A percentile compares a stretch with the other conserved stretches of the same genome.
Conservation (phyloP, 2,113 vertebrate species). For the Podilymbus podiceps region DNA sequence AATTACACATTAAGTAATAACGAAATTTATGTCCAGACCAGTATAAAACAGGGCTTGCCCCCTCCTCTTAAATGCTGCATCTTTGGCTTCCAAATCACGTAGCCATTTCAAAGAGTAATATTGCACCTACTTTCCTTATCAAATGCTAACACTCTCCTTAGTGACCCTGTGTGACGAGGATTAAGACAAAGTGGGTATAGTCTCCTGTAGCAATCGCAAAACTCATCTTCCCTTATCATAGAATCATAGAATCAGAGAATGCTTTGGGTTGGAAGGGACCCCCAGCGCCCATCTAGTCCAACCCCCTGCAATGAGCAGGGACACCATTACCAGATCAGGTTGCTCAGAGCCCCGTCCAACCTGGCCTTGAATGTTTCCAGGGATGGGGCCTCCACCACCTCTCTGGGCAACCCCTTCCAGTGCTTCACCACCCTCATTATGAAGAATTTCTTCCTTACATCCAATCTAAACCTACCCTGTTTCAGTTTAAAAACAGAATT, state of each 20-base stretch:
- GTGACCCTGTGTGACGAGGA: not conserved
- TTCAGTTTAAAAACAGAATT: not conserved
- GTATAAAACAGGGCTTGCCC: not conserved
- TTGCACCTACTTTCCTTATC: not conserved
- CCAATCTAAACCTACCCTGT: no score
- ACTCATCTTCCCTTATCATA: not conserved
- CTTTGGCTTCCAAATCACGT: not conserved
- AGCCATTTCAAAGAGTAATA: not conserved
- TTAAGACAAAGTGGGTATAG: not conserved
- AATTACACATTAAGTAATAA: not conserved
- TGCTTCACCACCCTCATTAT: no score
- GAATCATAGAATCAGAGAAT: no score
- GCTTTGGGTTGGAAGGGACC: no score
- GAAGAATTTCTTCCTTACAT: no score
- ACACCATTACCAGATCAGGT: no score
- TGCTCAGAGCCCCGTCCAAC: no score
- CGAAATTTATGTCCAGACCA: not conserved
- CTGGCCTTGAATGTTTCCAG: no score
- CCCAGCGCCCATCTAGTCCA: no score
- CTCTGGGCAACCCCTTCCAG: no score
- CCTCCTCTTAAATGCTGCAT: not conserved
- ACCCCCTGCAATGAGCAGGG: no score
- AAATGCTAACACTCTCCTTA: not conserved
- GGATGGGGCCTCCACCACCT: no score
- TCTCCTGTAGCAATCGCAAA: not conserved